Evolutionary conservation across 2,888 invertebrate genomes (phyloP), one percentile per base, ranked within the genome.

Genomic region (Eupsilia transversa): DNA sequence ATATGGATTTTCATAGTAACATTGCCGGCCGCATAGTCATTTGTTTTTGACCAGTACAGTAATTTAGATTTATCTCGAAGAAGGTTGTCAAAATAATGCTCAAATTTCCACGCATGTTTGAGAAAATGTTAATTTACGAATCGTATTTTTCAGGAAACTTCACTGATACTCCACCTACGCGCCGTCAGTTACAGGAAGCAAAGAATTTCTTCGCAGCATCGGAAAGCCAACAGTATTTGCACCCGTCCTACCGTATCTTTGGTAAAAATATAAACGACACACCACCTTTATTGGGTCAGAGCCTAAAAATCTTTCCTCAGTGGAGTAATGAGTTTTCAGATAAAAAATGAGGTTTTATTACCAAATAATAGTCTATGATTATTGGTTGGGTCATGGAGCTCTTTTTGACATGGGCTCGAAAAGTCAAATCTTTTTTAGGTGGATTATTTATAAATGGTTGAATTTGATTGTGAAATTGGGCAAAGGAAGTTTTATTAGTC

Each of bases 61-160:
- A n/a, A n/a, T n/a, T n/a, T n/a, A n/a, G n/a, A n/a, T n/a, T n/a
- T n/a, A n/a, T n/a, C n/a, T n/a, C n/a, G n/a, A n/a, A n/a, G n/a
- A n/a, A n/a, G n/a, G n/a, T n/a, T n/a, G n/a, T n/a, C n/a, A n/a
- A n/a, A n/a, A n/a, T n/a, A n/a, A n/a, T n/a, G n/a, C n/a, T n/a
- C n/a, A n/a, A n/a, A n/a, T n/a, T n/a, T n/a, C n/a, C n/a, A n/a
- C n/a, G n/a, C n/a, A n/a, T n/a, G n/a, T n/a, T n/a, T n/a, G n/a
- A n/a, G n/a, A n/a, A n/a, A 68, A 52, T 30, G 2, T n/a, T 68
- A 30, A 41, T 52, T 43, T 7, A 10, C 5, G n/a, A 38, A 17
- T 35, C 12, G 7, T 43, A 65, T 9, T 1, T 91, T 91, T 35
- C 89, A 94, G 94, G 94, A 65, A 92, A 94, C 84, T 94, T 90